A percentile compares a stretch with the other conserved stretches of the same genome.
Conservation (phyloP, 1,140 invertebrate species). For the Bradysia coprophila region DNA sequence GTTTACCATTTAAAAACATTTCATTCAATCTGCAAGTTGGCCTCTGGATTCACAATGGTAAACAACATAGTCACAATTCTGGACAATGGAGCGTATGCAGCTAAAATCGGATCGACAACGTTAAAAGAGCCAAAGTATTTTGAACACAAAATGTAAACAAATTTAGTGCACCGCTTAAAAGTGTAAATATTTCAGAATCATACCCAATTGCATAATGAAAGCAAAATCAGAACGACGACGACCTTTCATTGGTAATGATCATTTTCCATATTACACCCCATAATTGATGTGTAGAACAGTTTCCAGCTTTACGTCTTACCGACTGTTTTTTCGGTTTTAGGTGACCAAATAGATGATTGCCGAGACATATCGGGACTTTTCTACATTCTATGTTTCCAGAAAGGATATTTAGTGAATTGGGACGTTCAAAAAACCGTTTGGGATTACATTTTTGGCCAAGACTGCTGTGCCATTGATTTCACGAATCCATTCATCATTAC, state of each 20-base stretch:
- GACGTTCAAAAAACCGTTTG: conserved; percentile 91
- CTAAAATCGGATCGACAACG: conserved; percentile 63
- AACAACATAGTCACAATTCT: conserved; percentile 29
- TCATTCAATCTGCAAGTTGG: too few species aligned
- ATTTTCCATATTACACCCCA: too few species aligned
- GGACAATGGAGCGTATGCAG: conserved; percentile 73
- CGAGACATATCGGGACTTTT: conserved; percentile 87
- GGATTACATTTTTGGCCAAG: conserved; percentile 88
- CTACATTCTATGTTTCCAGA: conserved; percentile 88
- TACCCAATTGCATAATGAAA: conserved; percentile 97
- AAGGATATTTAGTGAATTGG: conserved; percentile 90
- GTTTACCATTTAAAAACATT: too few species aligned
- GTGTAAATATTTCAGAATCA: too few species aligned
- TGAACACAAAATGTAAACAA: too few species aligned
- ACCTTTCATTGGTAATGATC: conserved; percentile 87
- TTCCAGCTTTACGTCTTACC: too few species aligned
- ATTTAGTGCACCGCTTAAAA: too few species aligned
- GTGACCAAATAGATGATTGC: conserved; percentile 88
- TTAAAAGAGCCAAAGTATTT: conserved; percentile 44
- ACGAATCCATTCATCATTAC: conserved; percentile 71
- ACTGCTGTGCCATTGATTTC: conserved; percentile 61
- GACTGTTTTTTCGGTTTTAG: too few species aligned
- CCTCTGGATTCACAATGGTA: too few species aligned
- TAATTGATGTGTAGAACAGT: too few species aligned
- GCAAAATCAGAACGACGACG: conserved; percentile 87